Percentiles rank a stretch among this genome's conserved stretches.
Conservation (phyloP, 2,797 vertebrate genomes). For the Gymnothorax javanicus region DNA sequence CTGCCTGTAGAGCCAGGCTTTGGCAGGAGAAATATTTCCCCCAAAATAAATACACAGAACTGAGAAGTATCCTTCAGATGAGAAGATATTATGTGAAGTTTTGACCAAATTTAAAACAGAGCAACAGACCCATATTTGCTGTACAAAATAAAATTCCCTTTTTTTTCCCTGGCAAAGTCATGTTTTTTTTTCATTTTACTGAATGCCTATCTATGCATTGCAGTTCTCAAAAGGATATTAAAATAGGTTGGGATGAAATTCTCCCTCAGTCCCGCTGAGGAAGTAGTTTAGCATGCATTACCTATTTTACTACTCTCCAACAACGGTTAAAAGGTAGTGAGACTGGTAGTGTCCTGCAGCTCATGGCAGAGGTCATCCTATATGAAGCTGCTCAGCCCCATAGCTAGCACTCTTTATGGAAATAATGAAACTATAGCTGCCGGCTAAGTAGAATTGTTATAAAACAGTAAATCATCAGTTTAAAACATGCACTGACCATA, state of each 20-base stretch:
- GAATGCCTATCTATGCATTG: background rate
- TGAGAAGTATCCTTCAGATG: background rate
- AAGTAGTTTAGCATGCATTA: background rate
- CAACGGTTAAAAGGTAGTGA: background rate
- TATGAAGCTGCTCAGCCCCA: background rate
- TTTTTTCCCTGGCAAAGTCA: background rate
- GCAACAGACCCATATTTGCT: background rate
- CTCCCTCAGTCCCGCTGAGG: background rate
- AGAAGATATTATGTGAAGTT: background rate
- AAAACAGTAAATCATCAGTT: background rate
- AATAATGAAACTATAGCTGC: background rate
- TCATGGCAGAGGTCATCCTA: background rate
- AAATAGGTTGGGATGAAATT: background rate
- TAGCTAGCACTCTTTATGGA: background rate
- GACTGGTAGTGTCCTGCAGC: background rate
- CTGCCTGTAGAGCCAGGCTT: background rate
- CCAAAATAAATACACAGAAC: background rate
- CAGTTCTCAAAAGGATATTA: background rate
- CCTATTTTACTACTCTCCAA: background rate
- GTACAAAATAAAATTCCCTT: background rate
- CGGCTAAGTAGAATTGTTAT: background rate
- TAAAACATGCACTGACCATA: background rate
- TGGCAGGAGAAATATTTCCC: background rate
- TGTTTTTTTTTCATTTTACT: background rate
- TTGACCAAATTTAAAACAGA: background rate